Base-by-base conservation (phyloP, 2,113 vertebrate species). In the Oxyruncus cristatus region DNA sequence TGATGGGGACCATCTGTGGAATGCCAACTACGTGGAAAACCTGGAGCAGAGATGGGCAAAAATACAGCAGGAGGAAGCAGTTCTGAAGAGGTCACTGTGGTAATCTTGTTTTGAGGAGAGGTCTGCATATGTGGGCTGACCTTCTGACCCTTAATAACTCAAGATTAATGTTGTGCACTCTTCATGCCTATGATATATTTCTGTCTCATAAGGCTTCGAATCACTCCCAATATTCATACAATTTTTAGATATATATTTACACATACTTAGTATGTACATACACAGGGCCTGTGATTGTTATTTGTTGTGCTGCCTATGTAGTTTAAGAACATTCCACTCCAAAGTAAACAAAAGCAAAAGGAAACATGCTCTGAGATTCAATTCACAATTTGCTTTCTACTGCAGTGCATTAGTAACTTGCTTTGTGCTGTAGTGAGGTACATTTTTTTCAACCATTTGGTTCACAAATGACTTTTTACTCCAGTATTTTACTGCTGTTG, bases 1-100 rank as follows among this genome's bases (percentile, higher is more conserved):
- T 2, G 68, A 95, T 97, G 96, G 96, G 92, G 95, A 96, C 97
- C 97, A 98, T 97, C 95, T 98, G 97, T 97, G 97, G 97, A 98
- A 98, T 98, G 96, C 88, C 96, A 96, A 17, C 76, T 91, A 93
- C 35, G 85, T 0, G 26, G 87, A 96, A 97, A 95, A 96, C 92
- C 87, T 96, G 90, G 88, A 95, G 90, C 92, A 95, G 89, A 93
- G 87, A 93, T 91, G 74, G 94, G 83, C 70, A 88, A 89, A 93
- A 93, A 92, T 93, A 94, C 91, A 89, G 53, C 84, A 95, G 91
- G 95, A 98, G 88, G 89, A 95, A 92, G 87, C 88, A 47, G 86
- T 79, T 97, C 70, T 94, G 92, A 87, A 73, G 85, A 89, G 82
- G 92, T 96, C 94, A 95, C 49, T 77, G 49, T n/a, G 28, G 90